Evolutionary conservation across 2,797 vertebrate species (phyloP), one percentile per base, ranked within the genome.

Genomic region (Lates japonicus): DNA sequence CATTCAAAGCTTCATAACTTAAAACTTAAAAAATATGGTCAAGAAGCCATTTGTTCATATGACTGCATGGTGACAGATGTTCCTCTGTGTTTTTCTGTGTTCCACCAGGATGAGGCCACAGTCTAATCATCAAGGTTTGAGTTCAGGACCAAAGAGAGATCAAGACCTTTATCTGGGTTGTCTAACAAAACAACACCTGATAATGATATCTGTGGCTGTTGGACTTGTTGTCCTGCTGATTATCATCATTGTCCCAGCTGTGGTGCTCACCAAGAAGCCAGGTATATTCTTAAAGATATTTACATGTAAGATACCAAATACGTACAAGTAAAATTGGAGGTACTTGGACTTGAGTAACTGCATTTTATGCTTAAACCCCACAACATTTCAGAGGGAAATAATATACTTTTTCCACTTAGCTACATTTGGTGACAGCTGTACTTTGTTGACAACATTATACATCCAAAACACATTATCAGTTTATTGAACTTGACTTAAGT

Each of bases 141-240:
- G 52, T 8, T 37, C 16, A 5, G 65, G 55, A 66, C 80, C 46
- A 20, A 82, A 74, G 46, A 64, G n/a, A 39, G 64, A 81, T 2
- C 37, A 17, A 35, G 44, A 16, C 46, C 78, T 70, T 72, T 71
- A 58, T 52, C 78, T 90, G 33, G 77, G 87, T 4, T 80, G 61
- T 75, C 85, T 91, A 5, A 90, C 81, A 16, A 89, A 81, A 58
- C 16, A 59, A 35, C 86, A 91, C 1, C 82, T 92, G 41, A 76
- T 87, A 20, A 73, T 87, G 35, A 33, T 89, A 11, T 87, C 76
- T 66, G 71, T 85, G 31, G 77, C 58, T 7, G 46, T 77, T 31
- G 88, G 87, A 54, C 74, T 95, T 19, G 11, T 86, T 13, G 0
- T 86, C 11, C 71, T 95, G 39, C 44, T 93, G 22, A 3, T 87